Evolutionary conservation across 2,888 invertebrate species (phyloP).

Genomic region (Cepaea hortensis): DNA sequence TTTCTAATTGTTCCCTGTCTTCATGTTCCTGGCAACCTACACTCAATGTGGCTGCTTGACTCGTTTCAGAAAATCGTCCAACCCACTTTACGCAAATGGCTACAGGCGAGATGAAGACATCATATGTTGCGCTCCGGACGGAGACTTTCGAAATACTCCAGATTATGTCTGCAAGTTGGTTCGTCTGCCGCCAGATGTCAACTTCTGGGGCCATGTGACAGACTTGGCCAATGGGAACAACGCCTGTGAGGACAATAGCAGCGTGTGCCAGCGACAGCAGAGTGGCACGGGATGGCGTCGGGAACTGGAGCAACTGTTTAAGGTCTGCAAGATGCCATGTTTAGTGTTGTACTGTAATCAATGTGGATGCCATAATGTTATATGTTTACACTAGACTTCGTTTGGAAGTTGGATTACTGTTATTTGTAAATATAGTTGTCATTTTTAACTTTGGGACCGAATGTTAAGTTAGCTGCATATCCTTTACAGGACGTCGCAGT

Average conservation of each 20-base stretch:
- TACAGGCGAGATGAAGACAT: conserved; percentile 45
- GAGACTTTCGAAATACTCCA: conserved; percentile 68
- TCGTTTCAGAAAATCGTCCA: conserved; percentile 19
- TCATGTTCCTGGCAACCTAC: too few relatives aligned
- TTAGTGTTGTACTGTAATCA: too few relatives aligned
- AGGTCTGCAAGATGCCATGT: not conserved
- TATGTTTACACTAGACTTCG: too few relatives aligned
- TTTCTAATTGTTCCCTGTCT: too few relatives aligned
- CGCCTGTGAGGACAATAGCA: conserved; percentile 5
- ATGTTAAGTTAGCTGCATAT: too few relatives aligned
- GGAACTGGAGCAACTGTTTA: conserved; percentile 37
- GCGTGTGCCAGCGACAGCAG: not conserved
- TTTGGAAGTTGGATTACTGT: too few relatives aligned
- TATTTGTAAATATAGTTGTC: too few relatives aligned
- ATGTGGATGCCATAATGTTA: too few relatives aligned
- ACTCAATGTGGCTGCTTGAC: too few relatives aligned
- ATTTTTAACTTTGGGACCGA: too few relatives aligned
- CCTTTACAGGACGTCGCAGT: too few relatives aligned
- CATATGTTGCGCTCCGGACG: conserved; percentile 61
- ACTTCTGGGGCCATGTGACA: conserved; percentile 48
- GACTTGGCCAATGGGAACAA: conserved; percentile 1
- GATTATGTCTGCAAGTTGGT: conserved; percentile 63
- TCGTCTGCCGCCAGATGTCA: conserved; percentile 46
- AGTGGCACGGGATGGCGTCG: conserved; percentile 10
- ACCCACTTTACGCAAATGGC: conserved; percentile 14